phyloP scores from a whole-genome alignment of 2,113 vertebrate genomes.

The Pygoscelis antarcticus region DNA sequence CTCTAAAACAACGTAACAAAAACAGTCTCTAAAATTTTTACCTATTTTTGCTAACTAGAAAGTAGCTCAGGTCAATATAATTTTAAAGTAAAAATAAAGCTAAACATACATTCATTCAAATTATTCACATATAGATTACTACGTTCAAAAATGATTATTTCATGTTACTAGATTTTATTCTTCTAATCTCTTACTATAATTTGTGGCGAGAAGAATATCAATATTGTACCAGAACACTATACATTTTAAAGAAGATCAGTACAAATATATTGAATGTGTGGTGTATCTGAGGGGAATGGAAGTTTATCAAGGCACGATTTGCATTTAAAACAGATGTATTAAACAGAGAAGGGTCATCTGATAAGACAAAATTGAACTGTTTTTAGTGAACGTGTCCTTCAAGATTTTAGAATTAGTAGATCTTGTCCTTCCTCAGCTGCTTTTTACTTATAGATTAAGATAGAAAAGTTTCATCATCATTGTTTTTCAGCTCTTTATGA shows the following conservation, averaged over 20 bases:
- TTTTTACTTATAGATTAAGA: not conserved
- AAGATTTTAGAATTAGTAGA: not conserved
- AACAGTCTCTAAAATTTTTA: not conserved
- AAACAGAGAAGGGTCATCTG: not conserved
- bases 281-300: not conserved
- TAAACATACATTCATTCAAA: not conserved
- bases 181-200: not conserved
- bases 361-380: not conserved
- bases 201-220: not conserved
- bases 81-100: not conserved
- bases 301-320: not conserved
- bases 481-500: conserved; percentile 20
- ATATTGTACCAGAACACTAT: not conserved
- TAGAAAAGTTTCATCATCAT: not conserved
- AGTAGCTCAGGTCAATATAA: not conserved
- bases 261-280: not conserved
- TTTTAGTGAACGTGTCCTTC: conserved; percentile 8
- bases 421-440: not conserved
- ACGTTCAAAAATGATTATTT: not conserved
- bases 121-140: not conserved
- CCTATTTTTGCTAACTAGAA: not conserved
- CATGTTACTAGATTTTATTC: not conserved
- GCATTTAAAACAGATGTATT: conserved; percentile 5
- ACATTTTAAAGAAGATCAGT: not conserved
- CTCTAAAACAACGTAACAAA: not conserved